These are phyloP conservation scores for Rissa tridactyla DNA, from an alignment of 2,113 vertebrate species.

Conservation along the genomic window DNA sequence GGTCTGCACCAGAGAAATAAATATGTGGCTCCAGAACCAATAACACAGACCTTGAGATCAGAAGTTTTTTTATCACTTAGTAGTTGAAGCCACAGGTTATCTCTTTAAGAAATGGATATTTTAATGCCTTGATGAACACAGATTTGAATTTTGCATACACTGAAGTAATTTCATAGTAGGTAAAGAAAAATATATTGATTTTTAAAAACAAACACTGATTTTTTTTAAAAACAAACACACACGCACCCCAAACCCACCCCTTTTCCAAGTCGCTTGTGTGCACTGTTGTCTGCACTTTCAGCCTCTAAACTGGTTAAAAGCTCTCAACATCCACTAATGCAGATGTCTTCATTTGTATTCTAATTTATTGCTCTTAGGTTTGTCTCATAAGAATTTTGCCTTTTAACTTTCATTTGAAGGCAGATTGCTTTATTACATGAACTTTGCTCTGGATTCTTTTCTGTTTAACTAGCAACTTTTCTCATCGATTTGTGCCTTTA, in stretches of 20 bases:
- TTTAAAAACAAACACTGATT: neutral
- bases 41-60: neutral
- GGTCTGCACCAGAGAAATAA: neutral
- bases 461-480: neutral
- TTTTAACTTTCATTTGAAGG: neutral
- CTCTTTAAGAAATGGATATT: neutral
- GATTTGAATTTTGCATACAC: neutral
- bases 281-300: neutral
- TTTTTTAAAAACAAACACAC: neutral
- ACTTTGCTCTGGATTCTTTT: neutral
- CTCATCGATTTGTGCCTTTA: constrained; percentile 6
- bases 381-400: neutral
- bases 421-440: neutral
- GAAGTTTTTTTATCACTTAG: neutral
- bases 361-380: neutral
- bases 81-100: neutral
- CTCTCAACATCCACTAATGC: neutral
- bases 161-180: neutral
- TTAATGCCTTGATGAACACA: neutral
- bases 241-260: too few relatives aligned
- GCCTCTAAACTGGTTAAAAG: neutral
- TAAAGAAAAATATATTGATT: neutral
- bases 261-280: neutral
- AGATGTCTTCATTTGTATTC: neutral
- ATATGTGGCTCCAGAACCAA: neutral